Evolutionary conservation across 2,888 invertebrate genomes (phyloP).

Genomic region (Trachelus tabidus): DNA sequence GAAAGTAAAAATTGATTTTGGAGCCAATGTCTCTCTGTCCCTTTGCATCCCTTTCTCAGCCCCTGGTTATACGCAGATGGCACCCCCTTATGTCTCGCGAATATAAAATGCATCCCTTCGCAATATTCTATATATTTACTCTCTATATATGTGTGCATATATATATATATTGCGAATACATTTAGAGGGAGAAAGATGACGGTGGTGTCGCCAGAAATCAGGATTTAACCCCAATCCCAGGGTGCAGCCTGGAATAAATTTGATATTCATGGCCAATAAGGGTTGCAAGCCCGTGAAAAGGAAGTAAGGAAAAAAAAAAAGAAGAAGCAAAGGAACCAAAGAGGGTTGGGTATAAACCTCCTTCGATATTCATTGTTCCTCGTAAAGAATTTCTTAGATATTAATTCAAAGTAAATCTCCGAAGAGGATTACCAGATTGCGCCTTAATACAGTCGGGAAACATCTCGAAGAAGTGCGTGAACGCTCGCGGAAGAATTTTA

Average conservation of each 20-base stretch:
- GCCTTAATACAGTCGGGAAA: neutral
- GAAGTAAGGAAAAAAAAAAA: slow-evolving; percentile 20
- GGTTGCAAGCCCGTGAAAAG: neutral
- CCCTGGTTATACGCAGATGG: neutral
- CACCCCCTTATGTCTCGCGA: neutral
- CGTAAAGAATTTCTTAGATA: neutral
- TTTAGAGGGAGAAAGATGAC: slow-evolving; percentile 4
- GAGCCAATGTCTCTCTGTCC: neutral
- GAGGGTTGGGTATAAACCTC: neutral
- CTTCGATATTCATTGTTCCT: neutral
- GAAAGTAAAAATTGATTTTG: neutral
- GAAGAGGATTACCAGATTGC: neutral
- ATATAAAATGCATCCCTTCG: neutral
- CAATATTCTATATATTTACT: neutral
- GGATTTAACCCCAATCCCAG: slow-evolving; percentile 18
- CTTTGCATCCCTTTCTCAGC: neutral
- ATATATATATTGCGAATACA: neutral
- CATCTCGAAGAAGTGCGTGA: neutral
- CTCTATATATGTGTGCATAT: too few relatives aligned
- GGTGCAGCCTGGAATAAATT: slow-evolving; percentile 15
- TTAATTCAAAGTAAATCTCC: slow-evolving; percentile 1
- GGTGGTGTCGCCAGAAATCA: slow-evolving; percentile 16
- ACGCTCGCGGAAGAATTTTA: slow-evolving; percentile 8
- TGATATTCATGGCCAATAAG: slow-evolving; percentile 2
- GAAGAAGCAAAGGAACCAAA: slow-evolving; percentile 12